Conservation (phyloP, 2,113 vertebrate genomes). For the Suricata suricatta region DNA sequence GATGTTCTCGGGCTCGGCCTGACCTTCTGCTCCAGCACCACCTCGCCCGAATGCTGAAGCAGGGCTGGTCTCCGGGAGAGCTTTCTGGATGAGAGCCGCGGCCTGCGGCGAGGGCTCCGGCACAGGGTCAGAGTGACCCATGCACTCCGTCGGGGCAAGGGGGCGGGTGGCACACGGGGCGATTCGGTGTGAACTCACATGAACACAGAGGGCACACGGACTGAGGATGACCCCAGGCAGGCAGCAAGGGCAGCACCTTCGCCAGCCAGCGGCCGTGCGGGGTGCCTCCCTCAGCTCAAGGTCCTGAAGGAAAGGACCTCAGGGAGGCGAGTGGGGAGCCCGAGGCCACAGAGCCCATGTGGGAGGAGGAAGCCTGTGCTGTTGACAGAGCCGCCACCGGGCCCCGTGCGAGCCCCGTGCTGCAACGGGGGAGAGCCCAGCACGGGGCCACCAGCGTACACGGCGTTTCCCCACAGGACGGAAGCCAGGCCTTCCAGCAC, state of each 20-base stretch:
- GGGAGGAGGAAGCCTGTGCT: accelerated
- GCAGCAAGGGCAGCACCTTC: accelerated
- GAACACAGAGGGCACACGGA: accelerated
- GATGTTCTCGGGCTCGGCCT: background rate
- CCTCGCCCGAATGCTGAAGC: background rate
- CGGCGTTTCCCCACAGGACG: background rate
- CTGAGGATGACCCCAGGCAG: accelerated
- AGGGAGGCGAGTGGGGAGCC: accelerated
- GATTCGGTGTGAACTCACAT: accelerated
- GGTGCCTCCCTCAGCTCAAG: background rate
- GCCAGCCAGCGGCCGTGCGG: accelerated
- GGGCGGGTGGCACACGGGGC: accelerated
- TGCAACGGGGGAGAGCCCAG: background rate
- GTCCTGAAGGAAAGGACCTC: background rate
- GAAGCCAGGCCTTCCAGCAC: background rate
- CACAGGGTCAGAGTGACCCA: accelerated
- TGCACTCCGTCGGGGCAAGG: accelerated
- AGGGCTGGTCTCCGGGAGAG: too few species aligned
- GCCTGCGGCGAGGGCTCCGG: background rate
- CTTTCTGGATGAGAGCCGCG: accelerated
- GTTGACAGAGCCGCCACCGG: accelerated
- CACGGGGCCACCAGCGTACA: accelerated
- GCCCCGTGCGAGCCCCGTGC: accelerated
- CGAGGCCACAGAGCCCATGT: accelerated
- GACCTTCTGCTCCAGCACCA: background rate